A percentile compares a stretch with the other conserved stretches of the same genome.
phyloP scores from a whole-genome alignment of 2,113 vertebrate genomes.

The Pluvianellus socialis region DNA sequence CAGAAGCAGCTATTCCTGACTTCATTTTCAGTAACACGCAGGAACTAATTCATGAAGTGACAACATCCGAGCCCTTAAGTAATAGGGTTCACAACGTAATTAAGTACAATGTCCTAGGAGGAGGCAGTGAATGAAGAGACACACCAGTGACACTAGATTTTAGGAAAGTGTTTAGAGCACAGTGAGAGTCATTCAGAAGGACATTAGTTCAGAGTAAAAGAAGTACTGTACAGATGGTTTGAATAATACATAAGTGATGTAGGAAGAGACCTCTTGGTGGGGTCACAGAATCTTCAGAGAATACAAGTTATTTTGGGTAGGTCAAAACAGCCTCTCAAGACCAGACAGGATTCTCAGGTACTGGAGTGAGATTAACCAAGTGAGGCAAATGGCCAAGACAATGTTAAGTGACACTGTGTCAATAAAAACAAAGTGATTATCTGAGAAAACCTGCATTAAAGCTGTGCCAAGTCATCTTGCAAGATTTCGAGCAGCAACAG shows the following conservation, averaged over 20 bases:
- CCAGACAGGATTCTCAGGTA: neutral
- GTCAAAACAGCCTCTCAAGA: neutral
- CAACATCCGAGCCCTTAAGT: constrained; percentile 9
- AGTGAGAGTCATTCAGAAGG: neutral
- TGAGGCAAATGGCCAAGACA: neutral
- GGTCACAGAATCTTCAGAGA: neutral
- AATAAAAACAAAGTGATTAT: neutral
- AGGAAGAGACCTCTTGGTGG: neutral
- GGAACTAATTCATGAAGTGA: constrained; percentile 24
- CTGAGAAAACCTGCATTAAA: neutral
- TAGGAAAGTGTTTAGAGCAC: neutral
- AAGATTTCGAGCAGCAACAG: neutral
- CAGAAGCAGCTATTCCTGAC: constrained; percentile 3
- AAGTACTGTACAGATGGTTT: neutral
- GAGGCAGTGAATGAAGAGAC: neutral
- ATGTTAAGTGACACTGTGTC: neutral
- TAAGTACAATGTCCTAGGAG: neutral
- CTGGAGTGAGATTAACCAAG: neutral
- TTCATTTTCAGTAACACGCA: constrained; percentile 1
- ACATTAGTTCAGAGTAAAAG: neutral
- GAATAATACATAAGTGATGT: neutral
- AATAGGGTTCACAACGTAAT: constrained; percentile 11
- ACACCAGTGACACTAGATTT: neutral
- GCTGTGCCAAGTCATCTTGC: neutral
- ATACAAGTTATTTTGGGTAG: neutral